Base-by-base conservation (phyloP, 2,113 vertebrate genomes). In the Uropsilus gracilis region DNA sequence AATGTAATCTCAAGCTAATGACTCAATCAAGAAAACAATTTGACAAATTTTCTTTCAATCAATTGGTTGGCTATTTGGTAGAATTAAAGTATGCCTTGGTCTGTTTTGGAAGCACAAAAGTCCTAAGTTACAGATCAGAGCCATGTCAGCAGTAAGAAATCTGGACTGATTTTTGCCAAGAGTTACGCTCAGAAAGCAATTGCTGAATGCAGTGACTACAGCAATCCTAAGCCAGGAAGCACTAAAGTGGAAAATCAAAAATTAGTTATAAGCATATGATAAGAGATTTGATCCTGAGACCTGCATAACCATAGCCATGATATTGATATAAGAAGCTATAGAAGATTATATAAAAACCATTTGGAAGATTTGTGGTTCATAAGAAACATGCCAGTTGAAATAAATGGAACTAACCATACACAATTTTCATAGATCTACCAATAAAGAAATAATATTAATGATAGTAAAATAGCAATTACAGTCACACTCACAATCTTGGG, bases 231-330 rank as follows among this genome's bases (percentile, higher is more conserved):
- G 61, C 32, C 57, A 84, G n/a, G 46, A 94, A 93, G 61, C 7
- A 3, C 69, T 34, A 83, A 93, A 10, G 3, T 55, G 55, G 24
- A 16, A 86, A 94, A 30, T 66, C 24, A 91, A 92, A 94, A 95
- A 13, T 4, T 50, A 82, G n/a, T 48, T 42, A 44, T 7, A 61
- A 9, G 24, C 14, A 16, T 69, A 22, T 48, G 42, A 69, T 26
- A 87, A 34, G 30, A 85, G 12, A n/a, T 50, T 86, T 48, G 24
- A 28, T 37, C 32, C 20, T 61, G n/a, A 72, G 30, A 66, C 9
- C 66, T 59, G 18, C 20, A 71, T 71, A 71, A 20, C 18, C 12
- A 24, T 63, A 34, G 63, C 5, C 80, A 14, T 81, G 53, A 37
- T 77, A 18, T 44, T 50, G 46, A 73, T 30, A 50, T 8, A 5